Percentiles rank a stretch among this genome's conserved stretches.
phyloP scores from a whole-genome alignment of 2,888 invertebrate genomes.

The Phyllotreta cruciferae region DNA sequence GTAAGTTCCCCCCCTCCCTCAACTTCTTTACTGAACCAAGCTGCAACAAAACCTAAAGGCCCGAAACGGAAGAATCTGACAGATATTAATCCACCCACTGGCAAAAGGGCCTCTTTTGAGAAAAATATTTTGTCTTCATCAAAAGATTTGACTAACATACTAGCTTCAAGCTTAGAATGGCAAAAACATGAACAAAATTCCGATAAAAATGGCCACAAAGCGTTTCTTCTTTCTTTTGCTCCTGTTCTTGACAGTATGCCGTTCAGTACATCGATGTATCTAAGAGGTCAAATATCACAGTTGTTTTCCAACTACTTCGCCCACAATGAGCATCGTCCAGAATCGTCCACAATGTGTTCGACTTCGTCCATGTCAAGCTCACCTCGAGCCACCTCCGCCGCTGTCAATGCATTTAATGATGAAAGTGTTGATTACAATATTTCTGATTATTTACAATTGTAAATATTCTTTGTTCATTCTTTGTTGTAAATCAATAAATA shows the following conservation, averaged over 20 bases:
- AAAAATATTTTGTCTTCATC: constrained; percentile 7
- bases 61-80: constrained; percentile 2
- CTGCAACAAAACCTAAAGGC: constrained; percentile 1
- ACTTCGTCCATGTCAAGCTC: neutral
- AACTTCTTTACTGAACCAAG: neutral
- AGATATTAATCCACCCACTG: constrained; percentile 2
- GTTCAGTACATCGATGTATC: neutral
- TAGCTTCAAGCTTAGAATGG: constrained; percentile 4
- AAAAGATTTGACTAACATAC: constrained; percentile 7
- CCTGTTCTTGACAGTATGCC: constrained; percentile 7
- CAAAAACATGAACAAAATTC: constrained; percentile 9
- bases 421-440: constrained; percentile 1
- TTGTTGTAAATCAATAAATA: no score
- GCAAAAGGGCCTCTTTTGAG: constrained; percentile 4
- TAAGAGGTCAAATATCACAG: constrained; percentile 7
- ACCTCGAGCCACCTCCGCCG: neutral
- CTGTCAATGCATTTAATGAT: neutral
- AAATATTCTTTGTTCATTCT: neutral
- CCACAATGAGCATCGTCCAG: neutral
- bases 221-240: constrained; percentile 5
- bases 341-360: neutral
- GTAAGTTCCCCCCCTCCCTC: constrained; percentile 12
- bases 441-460: constrained; percentile 1
- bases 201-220: constrained; percentile 5
- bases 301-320: constrained; percentile 10